Percentiles rank a stretch among this genome's conserved stretches.
These are phyloP conservation scores for Poicephalus gulielmi DNA, from an alignment of 2,113 vertebrate species.

Conservation along the genomic window DNA sequence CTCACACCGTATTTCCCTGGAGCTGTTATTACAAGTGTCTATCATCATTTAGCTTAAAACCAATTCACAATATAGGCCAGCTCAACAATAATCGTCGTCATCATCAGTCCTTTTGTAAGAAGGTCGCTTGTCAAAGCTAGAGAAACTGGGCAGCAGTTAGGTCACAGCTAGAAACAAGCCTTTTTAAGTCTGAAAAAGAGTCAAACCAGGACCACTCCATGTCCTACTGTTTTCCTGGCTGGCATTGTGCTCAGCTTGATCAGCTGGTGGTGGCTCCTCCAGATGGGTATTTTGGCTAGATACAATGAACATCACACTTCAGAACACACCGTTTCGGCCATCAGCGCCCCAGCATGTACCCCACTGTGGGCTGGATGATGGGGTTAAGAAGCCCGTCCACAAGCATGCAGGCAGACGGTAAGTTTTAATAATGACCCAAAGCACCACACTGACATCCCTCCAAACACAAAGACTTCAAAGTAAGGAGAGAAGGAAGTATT, in stretches of 20 bases:
- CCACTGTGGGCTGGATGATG: rapidly evolving
- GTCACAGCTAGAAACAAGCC: neutral
- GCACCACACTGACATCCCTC: neutral
- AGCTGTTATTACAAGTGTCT: neutral
- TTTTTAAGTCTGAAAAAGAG: neutral
- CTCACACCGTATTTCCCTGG: neutral
- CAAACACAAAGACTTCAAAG: neutral
- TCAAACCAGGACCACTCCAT: neutral
- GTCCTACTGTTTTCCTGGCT: neutral
- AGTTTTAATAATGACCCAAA: neutral
- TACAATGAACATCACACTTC: neutral
- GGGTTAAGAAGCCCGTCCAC: neutral
- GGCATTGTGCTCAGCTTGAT: neutral
- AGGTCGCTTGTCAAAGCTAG: neutral
- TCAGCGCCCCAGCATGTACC: rapidly evolving
- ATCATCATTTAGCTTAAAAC: neutral
- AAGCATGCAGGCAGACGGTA: rapidly evolving
- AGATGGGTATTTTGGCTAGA: neutral
- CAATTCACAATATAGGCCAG: neutral
- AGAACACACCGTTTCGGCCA: neutral
- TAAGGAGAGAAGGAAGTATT: neutral
- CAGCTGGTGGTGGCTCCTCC: neutral
- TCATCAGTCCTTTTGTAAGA: neutral
- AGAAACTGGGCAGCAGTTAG: neutral
- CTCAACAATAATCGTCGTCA: neutral